phyloP scores from a whole-genome alignment of 2,888 invertebrate species.

The Lepidonotus clava region DNA sequence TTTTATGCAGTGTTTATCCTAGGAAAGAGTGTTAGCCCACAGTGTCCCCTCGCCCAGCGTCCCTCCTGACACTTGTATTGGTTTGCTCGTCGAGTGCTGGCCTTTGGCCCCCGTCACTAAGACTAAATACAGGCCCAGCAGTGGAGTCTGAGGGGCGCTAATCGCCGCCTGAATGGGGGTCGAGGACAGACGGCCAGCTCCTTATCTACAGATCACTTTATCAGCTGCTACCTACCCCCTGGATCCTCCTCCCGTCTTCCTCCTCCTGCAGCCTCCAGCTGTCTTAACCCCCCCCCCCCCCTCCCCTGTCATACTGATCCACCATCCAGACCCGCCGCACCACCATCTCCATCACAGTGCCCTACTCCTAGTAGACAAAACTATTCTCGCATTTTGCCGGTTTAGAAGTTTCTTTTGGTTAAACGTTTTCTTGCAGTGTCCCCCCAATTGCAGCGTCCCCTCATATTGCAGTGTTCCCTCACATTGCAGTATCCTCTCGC shows the following conservation, averaged over 20 bases:
- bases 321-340: neutral
- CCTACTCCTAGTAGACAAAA: neutral
- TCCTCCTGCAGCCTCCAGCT: neutral
- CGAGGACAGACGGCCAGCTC: neutral
- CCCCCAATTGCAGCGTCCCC: too few species aligned
- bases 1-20: too few species aligned
- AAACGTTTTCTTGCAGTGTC: too few species aligned
- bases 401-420: too few species aligned
- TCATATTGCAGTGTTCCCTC: too few species aligned
- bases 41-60: too few species aligned
- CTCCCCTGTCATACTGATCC: too few species aligned
- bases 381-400: too few species aligned
- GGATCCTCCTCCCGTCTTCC: neutral
- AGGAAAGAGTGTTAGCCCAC: too few species aligned
- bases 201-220: conserved; percentile 1
- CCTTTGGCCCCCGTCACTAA: neutral
- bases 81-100: too few species aligned
- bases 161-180: neutral
- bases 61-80: too few species aligned
- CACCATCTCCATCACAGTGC: neutral
- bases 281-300: neutral
- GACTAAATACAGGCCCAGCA: neutral
- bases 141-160: neutral
- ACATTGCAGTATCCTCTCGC: too few species aligned
- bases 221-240: conserved; percentile 1